A percentile compares a stretch with the other conserved stretches of the same genome.
Evolutionary conservation across 2,888 invertebrate species (phyloP).

Genomic region (Spatulosminthurus flaviceps): DNA sequence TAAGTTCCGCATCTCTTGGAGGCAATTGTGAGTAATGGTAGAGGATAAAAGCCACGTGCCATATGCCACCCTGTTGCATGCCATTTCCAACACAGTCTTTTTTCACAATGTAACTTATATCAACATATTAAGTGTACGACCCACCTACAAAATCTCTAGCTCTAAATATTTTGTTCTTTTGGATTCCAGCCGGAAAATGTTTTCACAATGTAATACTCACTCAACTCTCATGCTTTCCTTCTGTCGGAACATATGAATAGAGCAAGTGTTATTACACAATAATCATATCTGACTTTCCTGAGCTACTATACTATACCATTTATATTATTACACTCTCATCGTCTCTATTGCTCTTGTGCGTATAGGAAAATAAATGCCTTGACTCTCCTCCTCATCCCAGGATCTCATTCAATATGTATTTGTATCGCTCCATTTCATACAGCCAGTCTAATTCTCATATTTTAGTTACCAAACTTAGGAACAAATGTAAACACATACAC

Average conservation of each 20-base stretch:
- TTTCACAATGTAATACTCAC: too few species aligned
- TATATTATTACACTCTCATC: not conserved
- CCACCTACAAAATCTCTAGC: not conserved
- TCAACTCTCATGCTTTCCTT: not conserved
- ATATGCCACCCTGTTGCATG: constrained; percentile 25
- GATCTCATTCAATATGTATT: not conserved
- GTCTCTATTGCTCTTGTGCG: too few species aligned
- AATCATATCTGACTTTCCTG: constrained; percentile 14
- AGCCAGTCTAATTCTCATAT: not conserved
- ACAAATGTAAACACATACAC: not conserved
- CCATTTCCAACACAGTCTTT: not conserved
- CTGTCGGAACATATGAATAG: not conserved
- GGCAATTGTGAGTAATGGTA: constrained; percentile 12
- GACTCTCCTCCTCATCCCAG: not conserved
- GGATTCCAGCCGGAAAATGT: constrained; percentile 8
- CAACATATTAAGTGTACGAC: not conserved
- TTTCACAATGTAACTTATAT: not conserved
- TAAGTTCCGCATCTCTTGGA: not conserved
- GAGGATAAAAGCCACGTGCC: constrained; percentile 18
- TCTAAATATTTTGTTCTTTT: not conserved
- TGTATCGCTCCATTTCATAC: not conserved
- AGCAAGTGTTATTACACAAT: not conserved
- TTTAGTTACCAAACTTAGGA: not conserved
- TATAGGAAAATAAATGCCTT: not conserved
- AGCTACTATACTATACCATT: not conserved